Evolutionary conservation across 2,797 vertebrate species (phyloP).

Genomic region (Paratrypauchen microcephalus): DNA sequence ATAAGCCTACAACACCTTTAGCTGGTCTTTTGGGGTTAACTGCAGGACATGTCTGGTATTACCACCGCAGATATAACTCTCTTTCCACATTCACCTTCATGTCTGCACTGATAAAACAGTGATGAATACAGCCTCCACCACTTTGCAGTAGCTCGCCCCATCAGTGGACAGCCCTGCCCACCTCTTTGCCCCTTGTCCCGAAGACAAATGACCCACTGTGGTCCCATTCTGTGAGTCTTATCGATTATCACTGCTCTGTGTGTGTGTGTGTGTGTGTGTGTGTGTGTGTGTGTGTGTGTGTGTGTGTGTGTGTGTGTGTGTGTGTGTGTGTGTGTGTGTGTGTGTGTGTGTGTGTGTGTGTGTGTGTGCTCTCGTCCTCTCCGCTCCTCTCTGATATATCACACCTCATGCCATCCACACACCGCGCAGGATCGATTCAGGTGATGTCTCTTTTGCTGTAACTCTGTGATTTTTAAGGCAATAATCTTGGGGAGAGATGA

Average conservation of each 20-base stretch:
- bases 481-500: background rate
- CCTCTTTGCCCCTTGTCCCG: constrained; percentile 11
- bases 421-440: constrained; percentile 60
- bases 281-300: too few species aligned
- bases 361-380: constrained; percentile 20
- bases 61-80: background rate
- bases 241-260: constrained; percentile 49
- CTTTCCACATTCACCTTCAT: constrained; percentile 33
- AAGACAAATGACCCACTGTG: constrained; percentile 62
- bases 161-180: constrained; percentile 51
- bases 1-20: too few species aligned
- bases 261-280: too few species aligned
- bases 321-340: too few species aligned
- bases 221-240: constrained; percentile 42
- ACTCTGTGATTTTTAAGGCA: constrained; percentile 1
- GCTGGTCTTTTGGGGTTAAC: background rate
- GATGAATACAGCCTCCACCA: constrained; percentile 50
- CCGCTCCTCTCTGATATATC: constrained; percentile 30
- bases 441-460: constrained; percentile 46
- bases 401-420: constrained; percentile 39
- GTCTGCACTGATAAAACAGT: constrained; percentile 56
- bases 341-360: too few species aligned
- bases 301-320: too few species aligned
- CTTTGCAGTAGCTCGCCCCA: constrained; percentile 43
- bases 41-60: background rate